A percentile compares a stretch with the other conserved stretches of the same genome.
Evolutionary conservation across 92 coral and sea anemone genomes (phyloP).

Genomic region (Epizoanthus ramosus): DNA sequence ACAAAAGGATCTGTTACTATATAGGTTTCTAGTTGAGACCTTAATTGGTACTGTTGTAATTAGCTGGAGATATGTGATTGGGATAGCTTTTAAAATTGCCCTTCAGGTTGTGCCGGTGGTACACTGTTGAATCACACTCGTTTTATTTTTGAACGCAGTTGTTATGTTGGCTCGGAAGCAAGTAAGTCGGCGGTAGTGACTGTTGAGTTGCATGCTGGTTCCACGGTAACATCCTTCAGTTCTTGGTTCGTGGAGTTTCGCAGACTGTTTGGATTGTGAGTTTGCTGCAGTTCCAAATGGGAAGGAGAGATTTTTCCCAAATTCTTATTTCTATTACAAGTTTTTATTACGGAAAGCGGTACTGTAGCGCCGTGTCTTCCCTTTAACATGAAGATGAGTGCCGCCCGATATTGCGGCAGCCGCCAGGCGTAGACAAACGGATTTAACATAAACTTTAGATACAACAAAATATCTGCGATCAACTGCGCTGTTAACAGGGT

Average conservation of each 20-base stretch:
- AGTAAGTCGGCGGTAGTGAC: neutral
- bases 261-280: neutral
- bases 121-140: neutral
- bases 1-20: too few species aligned
- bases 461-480: slow-evolving; percentile 7
- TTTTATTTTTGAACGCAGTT: neutral
- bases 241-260: neutral
- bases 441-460: neutral
- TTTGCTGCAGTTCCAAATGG: neutral
- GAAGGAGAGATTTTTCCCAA: neutral
- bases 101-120: neutral
- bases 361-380: neutral
- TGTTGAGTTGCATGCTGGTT: neutral
- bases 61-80: too few species aligned
- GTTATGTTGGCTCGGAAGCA: neutral
- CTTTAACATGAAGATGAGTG: slow-evolving; percentile 1
- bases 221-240: too few species aligned
- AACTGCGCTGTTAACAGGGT: neutral
- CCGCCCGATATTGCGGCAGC: neutral
- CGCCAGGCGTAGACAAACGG: slow-evolving; percentile 15
- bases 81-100: too few species aligned
- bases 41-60: neutral
- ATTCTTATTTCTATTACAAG: neutral
- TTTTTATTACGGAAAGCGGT: neutral
- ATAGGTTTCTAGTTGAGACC: too few species aligned